Evolutionary conservation across 2,113 vertebrate species (phyloP).

Genomic region (human (Homo sapiens)): GRCh38 chr16:1714501-1715000

Average conservation of each 20-base stretch:
- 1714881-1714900: not conserved
- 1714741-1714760: not conserved
- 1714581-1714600: not conserved
- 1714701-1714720: no score
- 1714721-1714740: not conserved
- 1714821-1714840: not conserved
- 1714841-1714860: not conserved
- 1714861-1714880: not conserved
- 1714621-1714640: not conserved
- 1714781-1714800: fast-evolving
- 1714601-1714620: not conserved
- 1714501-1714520: not conserved
- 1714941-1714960: not conserved
- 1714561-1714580: not conserved
- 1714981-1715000: not conserved
- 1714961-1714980: not conserved
- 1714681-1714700: no score
- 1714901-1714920: not conserved
- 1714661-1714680: not conserved
- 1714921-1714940: not conserved
- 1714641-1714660: not conserved
- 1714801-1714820: not conserved
- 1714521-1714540: not conserved
- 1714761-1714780: not conserved
- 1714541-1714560: not conserved